Evolutionary conservation across 2,888 invertebrate species (phyloP).

Genomic region (Cabera pusaria): DNA sequence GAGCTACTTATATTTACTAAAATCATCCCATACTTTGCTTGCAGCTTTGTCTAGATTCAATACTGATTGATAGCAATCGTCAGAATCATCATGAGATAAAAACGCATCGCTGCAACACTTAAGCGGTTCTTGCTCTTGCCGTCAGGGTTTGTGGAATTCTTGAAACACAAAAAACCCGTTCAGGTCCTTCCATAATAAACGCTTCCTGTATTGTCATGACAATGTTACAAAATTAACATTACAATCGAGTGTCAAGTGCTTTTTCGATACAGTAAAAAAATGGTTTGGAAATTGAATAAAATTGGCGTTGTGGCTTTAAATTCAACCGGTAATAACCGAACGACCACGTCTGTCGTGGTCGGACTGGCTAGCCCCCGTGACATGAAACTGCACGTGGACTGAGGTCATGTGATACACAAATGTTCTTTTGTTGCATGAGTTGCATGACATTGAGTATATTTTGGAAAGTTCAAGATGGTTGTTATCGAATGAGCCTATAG

Average conservation of each 20-base stretch:
- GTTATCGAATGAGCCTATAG: no score
- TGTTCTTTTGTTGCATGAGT: no score
- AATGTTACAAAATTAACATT: conserved; percentile 20
- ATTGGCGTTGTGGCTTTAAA: conserved; percentile 21
- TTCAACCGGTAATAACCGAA: conserved; percentile 19
- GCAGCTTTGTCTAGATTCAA: no score
- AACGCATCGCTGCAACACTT: no score
- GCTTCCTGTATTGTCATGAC: conserved; percentile 34
- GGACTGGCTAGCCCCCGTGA: background rate
- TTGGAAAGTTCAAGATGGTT: no score
- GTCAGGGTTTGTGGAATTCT: no score
- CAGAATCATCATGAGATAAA: no score
- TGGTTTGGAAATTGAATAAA: conserved; percentile 23
- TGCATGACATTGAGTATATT: no score
- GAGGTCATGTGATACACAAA: no score
- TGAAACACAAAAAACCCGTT: no score
- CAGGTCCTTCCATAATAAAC: conserved; percentile 15
- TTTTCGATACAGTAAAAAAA: conserved; percentile 22
- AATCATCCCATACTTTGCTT: conserved; percentile 1
- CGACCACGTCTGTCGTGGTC: conserved; percentile 21
- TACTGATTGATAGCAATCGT: no score
- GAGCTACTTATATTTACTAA: conserved; percentile 10
- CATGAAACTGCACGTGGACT: conserved; percentile 12
- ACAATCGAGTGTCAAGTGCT: conserved; percentile 7
- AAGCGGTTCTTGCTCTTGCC: no score